Evolutionary conservation across 2,888 invertebrate genomes (phyloP).

Genomic region (Cabera pusaria): DNA sequence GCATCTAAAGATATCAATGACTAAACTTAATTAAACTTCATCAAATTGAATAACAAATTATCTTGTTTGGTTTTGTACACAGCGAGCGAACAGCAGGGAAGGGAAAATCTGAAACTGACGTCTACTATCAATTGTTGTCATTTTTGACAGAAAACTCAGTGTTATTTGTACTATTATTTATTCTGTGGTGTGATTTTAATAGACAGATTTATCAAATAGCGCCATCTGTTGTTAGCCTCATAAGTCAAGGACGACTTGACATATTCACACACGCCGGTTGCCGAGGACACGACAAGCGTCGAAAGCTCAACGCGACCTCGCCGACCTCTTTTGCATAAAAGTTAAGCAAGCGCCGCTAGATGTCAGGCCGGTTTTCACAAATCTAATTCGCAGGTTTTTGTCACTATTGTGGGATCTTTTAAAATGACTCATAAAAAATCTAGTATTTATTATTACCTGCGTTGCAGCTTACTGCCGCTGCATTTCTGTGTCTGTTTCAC

Average conservation of each 20-base stretch:
- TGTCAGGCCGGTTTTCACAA: constrained; percentile 40
- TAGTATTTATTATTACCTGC: constrained; percentile 58
- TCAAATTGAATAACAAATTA: constrained; percentile 76
- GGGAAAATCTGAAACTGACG: constrained; percentile 22
- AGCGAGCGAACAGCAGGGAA: constrained; percentile 3
- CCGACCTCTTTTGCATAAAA: constrained; percentile 53
- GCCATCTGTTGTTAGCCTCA: constrained; percentile 56
- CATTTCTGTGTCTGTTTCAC: constrained; percentile 50
- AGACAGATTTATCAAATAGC: constrained; percentile 42
- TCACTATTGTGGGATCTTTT: too few species aligned
- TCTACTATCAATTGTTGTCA: not conserved
- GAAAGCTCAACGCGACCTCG: constrained; percentile 19
- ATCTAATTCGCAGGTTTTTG: too few species aligned
- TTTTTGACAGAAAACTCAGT: constrained; percentile 2
- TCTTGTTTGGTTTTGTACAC: constrained; percentile 57
- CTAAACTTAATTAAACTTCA: constrained; percentile 64
- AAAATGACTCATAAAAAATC: too few species aligned
- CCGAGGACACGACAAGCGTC: too few species aligned
- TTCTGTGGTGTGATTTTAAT: too few species aligned
- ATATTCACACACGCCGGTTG: too few species aligned
- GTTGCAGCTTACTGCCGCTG: constrained; percentile 80
- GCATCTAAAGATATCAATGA: constrained; percentile 43
- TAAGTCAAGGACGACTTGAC: constrained; percentile 27
- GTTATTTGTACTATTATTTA: too few species aligned
- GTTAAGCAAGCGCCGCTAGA: constrained; percentile 45